phyloP scores from a whole-genome alignment of 2,113 vertebrate genomes.

The Pimephales promelas region DNA sequence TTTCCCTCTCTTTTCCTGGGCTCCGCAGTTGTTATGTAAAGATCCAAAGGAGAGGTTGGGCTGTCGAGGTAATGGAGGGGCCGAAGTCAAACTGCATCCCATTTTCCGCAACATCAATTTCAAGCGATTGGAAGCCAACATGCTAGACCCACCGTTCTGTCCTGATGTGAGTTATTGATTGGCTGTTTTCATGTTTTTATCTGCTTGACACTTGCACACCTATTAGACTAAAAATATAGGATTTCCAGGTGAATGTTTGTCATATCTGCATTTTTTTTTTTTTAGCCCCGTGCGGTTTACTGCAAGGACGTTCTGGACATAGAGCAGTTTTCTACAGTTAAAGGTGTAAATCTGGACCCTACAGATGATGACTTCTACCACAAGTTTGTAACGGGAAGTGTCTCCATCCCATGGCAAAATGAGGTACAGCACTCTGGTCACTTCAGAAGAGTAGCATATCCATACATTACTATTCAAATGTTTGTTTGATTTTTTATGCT shows the following conservation, averaged over 20 bases:
- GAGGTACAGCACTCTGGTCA: constrained; percentile 72
- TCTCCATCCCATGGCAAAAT: constrained; percentile 89
- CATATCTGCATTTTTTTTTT: neutral
- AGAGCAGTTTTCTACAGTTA: constrained; percentile 90
- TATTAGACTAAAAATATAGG: neutral
- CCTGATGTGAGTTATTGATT: constrained; percentile 79
- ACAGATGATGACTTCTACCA: constrained; percentile 87
- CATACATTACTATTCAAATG: neutral
- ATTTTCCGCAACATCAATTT: constrained; percentile 88
- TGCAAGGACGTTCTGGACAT: constrained; percentile 91
- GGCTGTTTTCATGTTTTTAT: constrained; percentile 20
- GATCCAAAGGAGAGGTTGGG: constrained; percentile 84
- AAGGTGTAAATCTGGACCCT: constrained; percentile 89
- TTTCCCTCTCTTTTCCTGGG: neutral
- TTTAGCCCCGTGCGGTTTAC: constrained; percentile 86
- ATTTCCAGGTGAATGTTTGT: neutral
- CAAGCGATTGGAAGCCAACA: constrained; percentile 85
- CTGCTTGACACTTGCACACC: neutral
- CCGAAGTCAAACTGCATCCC: constrained; percentile 76
- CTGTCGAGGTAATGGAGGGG: constrained; percentile 70
- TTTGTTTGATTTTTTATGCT: neutral
- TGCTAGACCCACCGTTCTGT: constrained; percentile 82
- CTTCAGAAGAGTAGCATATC: neutral
- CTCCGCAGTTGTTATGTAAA: constrained; percentile 82
- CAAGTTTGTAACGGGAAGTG: constrained; percentile 86